A percentile compares a stretch with the other conserved stretches of the same genome.
These are phyloP conservation scores for Brenthis daphne DNA, from an alignment of 2,888 invertebrate species.

Conservation along the genomic window DNA sequence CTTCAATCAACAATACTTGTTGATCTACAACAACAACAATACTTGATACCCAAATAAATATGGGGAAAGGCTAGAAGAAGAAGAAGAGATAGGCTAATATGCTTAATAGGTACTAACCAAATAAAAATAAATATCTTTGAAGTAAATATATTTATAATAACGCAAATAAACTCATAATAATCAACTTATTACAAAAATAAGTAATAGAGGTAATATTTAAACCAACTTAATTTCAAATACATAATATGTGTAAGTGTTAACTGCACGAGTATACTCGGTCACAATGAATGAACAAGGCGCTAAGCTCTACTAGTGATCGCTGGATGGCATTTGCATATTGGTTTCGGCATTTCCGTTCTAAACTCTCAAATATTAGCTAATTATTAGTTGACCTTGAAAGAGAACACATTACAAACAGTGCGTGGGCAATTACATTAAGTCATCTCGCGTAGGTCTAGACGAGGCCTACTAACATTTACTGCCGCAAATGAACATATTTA, in stretches of 20 bases:
- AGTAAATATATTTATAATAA: too few relatives aligned
- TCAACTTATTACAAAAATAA: neutral
- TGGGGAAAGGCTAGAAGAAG: too few relatives aligned
- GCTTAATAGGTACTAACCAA: too few relatives aligned
- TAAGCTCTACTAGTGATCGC: constrained; percentile 58
- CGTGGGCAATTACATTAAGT: constrained; percentile 55
- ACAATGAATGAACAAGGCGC: constrained; percentile 73
- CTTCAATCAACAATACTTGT: too few relatives aligned
- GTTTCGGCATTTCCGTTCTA: constrained; percentile 74
- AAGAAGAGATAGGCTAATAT: too few relatives aligned
- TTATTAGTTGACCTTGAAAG: constrained; percentile 60
- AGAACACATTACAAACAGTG: constrained; percentile 52
- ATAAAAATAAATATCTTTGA: too few relatives aligned
- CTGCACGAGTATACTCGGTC: constrained; percentile 56
- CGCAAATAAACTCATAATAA: neutral
- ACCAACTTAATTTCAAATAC: neutral
- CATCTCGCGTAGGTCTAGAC: constrained; percentile 34
- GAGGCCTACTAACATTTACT: constrained; percentile 19
- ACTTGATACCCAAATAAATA: too few relatives aligned
- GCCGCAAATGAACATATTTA: constrained; percentile 10
- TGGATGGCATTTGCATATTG: constrained; percentile 71
- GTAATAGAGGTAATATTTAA: too few relatives aligned
- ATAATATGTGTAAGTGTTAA: constrained; percentile 42
- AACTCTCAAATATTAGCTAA: constrained; percentile 55
- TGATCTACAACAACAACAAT: too few relatives aligned